Evolutionary conservation across 2,113 vertebrate species (phyloP), one percentile per base, ranked within the genome.

Genomic region (Oncorhynchus gorbuscha): DNA sequence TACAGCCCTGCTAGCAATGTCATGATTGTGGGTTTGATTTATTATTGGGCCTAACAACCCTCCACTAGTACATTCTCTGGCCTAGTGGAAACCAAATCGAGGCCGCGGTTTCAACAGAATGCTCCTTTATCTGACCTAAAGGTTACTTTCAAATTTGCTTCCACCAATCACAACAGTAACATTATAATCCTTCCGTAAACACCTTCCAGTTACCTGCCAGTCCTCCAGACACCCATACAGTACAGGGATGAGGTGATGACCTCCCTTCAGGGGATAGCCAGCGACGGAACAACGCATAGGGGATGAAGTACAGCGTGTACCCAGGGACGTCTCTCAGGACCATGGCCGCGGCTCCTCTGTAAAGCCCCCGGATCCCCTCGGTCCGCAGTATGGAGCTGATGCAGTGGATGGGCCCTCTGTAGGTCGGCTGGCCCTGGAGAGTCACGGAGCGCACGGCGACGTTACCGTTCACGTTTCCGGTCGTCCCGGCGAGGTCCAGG

Each of bases 261-360:
- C 45, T 81, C 81, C 81, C 72, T 0, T 96, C 94, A 0, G 96
- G 92, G 2, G 88, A 96, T 81, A 96, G 84, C 94, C 96, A 94
- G 75, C 91, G 79, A 35, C 93, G 95, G 80, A 99, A 85, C 58
- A 96, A 51, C 0, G 91, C 81, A 3, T 99, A 99, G 0, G 98
- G 98, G 81, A 97, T 91, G 80, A 99, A 99, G 87, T 99, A 99
- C 77, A 97, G 91, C 7, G 93, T 90, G 76, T 99, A 99, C 1
- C 98, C 98, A 0, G 98, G 98, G 55, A 99, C 71, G 3, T 99
- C 98, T 76, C 98, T 93, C 74, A 99, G 92, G 30, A 98, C 75
- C 97, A 97, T 99, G 85, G 97, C 96, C 0, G 92, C 90, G 0
- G 89, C 90, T 0, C 98, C 98, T 59, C 97, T 89, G 88, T 99